A percentile compares a stretch with the other conserved stretches of the same genome.
These are phyloP conservation scores for Rhadinocentrus ornatus DNA, from an alignment of 2,797 vertebrate species.

Conservation along the genomic window DNA sequence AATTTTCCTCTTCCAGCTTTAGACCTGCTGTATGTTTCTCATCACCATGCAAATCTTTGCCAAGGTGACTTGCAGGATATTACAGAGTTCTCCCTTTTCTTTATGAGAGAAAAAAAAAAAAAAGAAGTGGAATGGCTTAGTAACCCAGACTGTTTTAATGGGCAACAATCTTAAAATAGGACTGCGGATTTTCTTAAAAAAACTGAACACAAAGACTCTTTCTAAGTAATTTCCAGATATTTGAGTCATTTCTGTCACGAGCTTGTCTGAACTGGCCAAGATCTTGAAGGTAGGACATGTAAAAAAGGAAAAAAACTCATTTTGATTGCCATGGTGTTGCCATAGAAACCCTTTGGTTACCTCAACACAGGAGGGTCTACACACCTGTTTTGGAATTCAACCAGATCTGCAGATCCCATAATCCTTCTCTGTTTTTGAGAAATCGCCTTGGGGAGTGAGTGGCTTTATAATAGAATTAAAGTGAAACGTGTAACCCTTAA, in stretches of 20 bases:
- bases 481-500: conserved; percentile 54
- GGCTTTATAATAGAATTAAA: conserved; percentile 58
- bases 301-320: conserved; percentile 35
- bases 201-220: conserved; percentile 32
- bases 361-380: conserved; percentile 63
- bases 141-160: conserved; percentile 34
- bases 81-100: conserved; percentile 12
- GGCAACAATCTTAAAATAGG: conserved; percentile 47
- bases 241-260: conserved; percentile 50
- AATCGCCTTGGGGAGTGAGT: conserved; percentile 60
- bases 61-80: conserved; percentile 28
- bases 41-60: conserved; percentile 35
- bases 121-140: conserved; percentile 17
- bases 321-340: conserved; percentile 41
- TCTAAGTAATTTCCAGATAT: conserved; percentile 46
- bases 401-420: conserved; percentile 76
- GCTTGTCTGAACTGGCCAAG: conserved; percentile 60
- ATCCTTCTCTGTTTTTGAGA: conserved; percentile 70
- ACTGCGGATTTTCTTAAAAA: conserved; percentile 8
- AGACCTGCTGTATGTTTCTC: conserved; percentile 38
- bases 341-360: conserved; percentile 64
- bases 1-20: conserved; percentile 31
- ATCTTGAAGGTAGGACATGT: conserved; percentile 18
- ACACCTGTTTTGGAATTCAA: conserved; percentile 75
- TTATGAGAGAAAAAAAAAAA: neutral